phyloP scores from a whole-genome alignment of 2,888 invertebrate species.

The Melolontha melolontha region DNA sequence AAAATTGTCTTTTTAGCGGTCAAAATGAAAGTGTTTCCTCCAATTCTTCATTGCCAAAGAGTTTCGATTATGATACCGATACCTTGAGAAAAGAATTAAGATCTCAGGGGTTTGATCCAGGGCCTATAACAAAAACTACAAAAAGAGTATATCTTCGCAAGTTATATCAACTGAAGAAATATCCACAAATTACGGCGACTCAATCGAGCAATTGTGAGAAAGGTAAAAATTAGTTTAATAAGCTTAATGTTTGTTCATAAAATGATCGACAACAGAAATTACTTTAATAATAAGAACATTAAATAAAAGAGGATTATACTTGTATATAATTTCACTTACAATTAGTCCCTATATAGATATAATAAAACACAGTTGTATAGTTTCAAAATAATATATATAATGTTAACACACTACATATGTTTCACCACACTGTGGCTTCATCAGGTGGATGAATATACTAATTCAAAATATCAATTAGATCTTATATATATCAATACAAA shows the following conservation, averaged over 20 bases:
- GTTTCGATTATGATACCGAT: constrained; percentile 76
- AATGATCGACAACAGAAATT: no score
- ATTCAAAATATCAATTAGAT: no score
- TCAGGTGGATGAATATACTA: no score
- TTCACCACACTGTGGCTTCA: no score
- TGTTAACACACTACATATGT: no score
- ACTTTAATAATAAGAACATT: no score
- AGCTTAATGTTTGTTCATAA: background rate
- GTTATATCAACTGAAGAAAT: constrained; percentile 70
- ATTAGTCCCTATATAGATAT: no score
- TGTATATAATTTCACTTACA: no score
- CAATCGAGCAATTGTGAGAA: constrained; percentile 43
- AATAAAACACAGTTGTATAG: no score
- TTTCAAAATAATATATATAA: no score
- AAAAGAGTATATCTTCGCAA: constrained; percentile 82
- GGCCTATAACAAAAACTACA: constrained; percentile 84
- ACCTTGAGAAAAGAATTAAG: constrained; percentile 75
- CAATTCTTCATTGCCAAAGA: constrained; percentile 68
- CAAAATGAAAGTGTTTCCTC: constrained; percentile 47
- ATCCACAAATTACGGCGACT: constrained; percentile 42
- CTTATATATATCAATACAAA: no score
- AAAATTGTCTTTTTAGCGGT: constrained; percentile 40
- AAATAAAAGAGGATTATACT: no score
- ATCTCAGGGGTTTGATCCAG: constrained; percentile 74
- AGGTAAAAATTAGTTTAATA: constrained; percentile 50